Percentiles rank a stretch among this genome's conserved stretches.
Conservation (phyloP, 2,113 vertebrate species). For the Heterotis niloticus region DNA sequence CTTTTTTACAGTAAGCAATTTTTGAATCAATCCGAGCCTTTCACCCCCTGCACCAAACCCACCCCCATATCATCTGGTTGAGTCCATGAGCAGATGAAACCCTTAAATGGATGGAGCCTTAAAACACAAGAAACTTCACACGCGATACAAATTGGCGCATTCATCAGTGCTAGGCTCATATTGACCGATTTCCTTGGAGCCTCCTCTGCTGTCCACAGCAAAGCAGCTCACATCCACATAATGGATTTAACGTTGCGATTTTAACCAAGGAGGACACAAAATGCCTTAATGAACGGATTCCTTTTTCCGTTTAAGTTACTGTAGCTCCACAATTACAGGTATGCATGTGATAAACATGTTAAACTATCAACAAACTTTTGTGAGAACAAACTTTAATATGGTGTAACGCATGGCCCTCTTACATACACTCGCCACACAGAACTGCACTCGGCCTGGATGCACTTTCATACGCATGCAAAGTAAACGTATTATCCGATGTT, state of each 20-base stretch:
- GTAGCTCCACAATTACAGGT: neutral
- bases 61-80: neutral
- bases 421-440: neutral
- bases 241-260: constrained; percentile 42
- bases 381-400: neutral
- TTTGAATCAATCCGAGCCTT: constrained; percentile 15
- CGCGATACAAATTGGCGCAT: constrained; percentile 47
- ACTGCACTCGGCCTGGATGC: neutral
- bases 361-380: neutral
- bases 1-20: constrained; percentile 27
- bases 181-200: constrained; percentile 47
- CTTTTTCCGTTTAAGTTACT: constrained; percentile 19
- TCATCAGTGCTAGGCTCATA: constrained; percentile 47
- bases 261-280: constrained; percentile 40
- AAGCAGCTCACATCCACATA: constrained; percentile 29
- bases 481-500: neutral
- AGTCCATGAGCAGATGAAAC: constrained; percentile 17
- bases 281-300: constrained; percentile 39
- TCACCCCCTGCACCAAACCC: neutral
- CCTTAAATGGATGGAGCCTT: constrained; percentile 29
- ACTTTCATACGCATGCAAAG: neutral
- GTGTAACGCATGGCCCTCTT: neutral
- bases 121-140: constrained; percentile 41
- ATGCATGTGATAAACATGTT: neutral
- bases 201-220: constrained; percentile 21